phyloP scores from a whole-genome alignment of 2,888 invertebrate genomes.

The Sphinx pinastri region DNA sequence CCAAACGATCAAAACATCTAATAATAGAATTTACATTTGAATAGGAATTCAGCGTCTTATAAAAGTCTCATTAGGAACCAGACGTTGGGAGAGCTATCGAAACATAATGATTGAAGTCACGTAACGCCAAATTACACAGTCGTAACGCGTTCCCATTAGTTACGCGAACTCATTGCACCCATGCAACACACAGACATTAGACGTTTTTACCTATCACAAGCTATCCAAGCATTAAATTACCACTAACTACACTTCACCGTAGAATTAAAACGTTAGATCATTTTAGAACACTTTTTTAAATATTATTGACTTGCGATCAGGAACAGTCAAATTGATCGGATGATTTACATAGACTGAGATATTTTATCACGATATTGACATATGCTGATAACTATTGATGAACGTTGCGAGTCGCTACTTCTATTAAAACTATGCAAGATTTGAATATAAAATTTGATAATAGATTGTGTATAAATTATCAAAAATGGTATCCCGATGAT shows the following conservation, averaged over 20 bases:
- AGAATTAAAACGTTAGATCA: neutral
- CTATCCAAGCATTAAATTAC: conserved; percentile 21
- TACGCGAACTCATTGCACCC: conserved; percentile 48
- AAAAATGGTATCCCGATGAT: neutral
- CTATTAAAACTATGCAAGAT: neutral
- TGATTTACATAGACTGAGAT: neutral
- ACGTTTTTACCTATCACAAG: conserved; percentile 24
- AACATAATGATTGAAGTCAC: conserved; percentile 48
- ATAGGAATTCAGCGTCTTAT: conserved; percentile 25
- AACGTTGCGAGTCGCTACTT: neutral
- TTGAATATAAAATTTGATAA: neutral
- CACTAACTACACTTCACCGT: neutral
- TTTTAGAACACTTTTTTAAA: neutral
- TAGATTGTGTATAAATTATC: neutral
- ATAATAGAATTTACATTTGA: neutral
- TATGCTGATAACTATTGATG: conserved; percentile 2
- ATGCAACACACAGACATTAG: conserved; percentile 34
- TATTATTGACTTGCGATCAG: neutral
- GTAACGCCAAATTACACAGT: conserved; percentile 60
- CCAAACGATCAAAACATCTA: neutral
- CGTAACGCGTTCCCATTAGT: conserved; percentile 56
- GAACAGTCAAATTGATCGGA: neutral
- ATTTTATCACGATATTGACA: conserved; percentile 13
- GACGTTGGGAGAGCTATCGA: conserved; percentile 26
- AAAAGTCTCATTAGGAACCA: conserved; percentile 26